Evolutionary conservation across 2,888 invertebrate species (phyloP), one percentile per base, ranked within the genome.

Genomic region (Pollenia angustigena): DNA sequence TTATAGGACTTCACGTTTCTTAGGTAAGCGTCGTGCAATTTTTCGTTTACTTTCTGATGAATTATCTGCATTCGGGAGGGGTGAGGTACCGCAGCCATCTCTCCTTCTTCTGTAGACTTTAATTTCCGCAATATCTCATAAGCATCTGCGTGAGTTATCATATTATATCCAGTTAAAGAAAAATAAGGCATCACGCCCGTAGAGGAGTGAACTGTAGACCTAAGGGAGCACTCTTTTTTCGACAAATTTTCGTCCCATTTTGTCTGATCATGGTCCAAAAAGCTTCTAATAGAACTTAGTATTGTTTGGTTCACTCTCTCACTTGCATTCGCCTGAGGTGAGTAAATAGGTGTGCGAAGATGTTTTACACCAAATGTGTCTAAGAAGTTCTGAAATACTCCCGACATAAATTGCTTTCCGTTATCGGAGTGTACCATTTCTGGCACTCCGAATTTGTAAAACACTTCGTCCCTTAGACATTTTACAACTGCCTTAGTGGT

Each of bases 201-300:
- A 1, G 58, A 54, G 8, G 54, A 16, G 14, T 54, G 54, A 11
- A 54, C 14, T 10, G 54, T 18, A 1, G 32, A 58, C 32, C 56
- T 12, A 7, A 58, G 32, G 23, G 42, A 42, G 42, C 62, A 62
- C 16, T 62, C 62, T 10, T 42, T 40, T 42, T 16, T 62, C 1
- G 42, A 42, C 9, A 62, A 16, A 10, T 42, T 42, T 42, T 62
- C 64, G 12, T 66, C 42, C 62, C 62, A 62, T 62, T 42, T 62
- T 6, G 42, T n/a, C 11, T 62, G 62, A n/a, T 62, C 62, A 3
- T n/a, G 14, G 3, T 62, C 2, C 42, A 62, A 16, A n/a, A 42
- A 62, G 7, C 62, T 42, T 62, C 62, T 8, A 42, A 62, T 62
- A 7, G 42, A 42, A 62, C 62, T 42, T 4, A 58, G 32, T 12